A percentile compares a stretch with the other conserved stretches of the same genome.
These are phyloP conservation scores for Sesamia nonagrioides DNA, from an alignment of 1,140 invertebrate genomes.

Conservation along the genomic window DNA sequence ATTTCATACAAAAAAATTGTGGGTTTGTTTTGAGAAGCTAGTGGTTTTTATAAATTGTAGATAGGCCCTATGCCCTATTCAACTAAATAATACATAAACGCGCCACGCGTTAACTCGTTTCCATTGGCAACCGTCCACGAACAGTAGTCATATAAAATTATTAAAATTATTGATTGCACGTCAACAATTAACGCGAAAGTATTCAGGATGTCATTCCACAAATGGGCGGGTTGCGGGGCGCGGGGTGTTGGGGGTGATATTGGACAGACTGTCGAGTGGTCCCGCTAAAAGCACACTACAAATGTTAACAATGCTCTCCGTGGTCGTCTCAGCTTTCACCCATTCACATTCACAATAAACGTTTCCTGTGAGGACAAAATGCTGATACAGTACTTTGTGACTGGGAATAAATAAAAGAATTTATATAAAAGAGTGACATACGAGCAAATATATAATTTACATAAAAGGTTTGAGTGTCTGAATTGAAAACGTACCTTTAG, in stretches of 20 bases:
- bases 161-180: constrained; percentile 22
- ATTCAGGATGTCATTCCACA: constrained; percentile 42
- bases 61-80: too few relatives aligned
- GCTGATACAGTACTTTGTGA: constrained; percentile 9
- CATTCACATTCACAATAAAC: constrained; percentile 46
- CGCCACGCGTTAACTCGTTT: too few relatives aligned
- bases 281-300: constrained; percentile 54
- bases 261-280: constrained; percentile 45
- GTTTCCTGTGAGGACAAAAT: constrained; percentile 12
- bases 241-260: constrained; percentile 33
- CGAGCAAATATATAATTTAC: too few relatives aligned
- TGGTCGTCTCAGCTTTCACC: constrained; percentile 49
- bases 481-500: too few relatives aligned
- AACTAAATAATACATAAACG: too few relatives aligned
- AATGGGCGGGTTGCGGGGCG: constrained; percentile 17
- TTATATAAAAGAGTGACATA: too few relatives aligned
- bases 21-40: too few relatives aligned
- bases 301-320: constrained; percentile 50
- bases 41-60: too few relatives aligned
- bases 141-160: constrained; percentile 1
- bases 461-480: too few relatives aligned
- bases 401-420: background rate
- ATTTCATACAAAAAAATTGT: too few relatives aligned
- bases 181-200: constrained; percentile 34
- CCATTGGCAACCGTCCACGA: too few relatives aligned